phyloP scores from a whole-genome alignment of 2,113 vertebrate genomes.

The Channa argus region DNA sequence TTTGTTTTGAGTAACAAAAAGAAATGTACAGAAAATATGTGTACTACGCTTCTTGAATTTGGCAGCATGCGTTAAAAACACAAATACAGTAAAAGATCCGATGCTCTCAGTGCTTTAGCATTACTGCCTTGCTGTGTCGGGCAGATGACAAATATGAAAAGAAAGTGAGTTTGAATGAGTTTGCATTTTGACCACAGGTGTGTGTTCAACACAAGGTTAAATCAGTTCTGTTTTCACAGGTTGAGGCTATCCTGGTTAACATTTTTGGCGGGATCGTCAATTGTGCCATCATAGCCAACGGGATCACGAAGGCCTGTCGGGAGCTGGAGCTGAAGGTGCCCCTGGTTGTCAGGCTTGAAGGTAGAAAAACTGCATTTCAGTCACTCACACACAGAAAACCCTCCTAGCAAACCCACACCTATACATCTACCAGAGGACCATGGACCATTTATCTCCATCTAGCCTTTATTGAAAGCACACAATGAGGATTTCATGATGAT shows the following conservation, averaged over 20 bases:
- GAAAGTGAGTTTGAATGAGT: neutral
- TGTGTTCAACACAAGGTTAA: neutral
- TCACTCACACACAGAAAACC: neutral
- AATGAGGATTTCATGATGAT: constrained; percentile 36
- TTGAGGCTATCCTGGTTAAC: constrained; percentile 97
- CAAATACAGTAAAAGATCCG: neutral
- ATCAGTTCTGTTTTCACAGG: constrained; percentile 76
- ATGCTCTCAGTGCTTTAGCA: neutral
- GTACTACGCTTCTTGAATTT: neutral
- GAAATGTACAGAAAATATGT: neutral
- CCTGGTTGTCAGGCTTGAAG: constrained; percentile 96
- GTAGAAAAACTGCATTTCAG: constrained; percentile 73
- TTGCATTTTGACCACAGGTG: neutral
- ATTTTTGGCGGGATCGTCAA: constrained; percentile 99
- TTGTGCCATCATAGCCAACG: constrained; percentile 97
- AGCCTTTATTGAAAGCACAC: constrained; percentile 21
- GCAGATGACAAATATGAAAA: neutral
- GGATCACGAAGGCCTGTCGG: constrained; percentile 95
- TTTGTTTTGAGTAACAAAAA: neutral
- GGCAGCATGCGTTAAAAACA: neutral
- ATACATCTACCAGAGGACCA: neutral
- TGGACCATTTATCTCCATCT: constrained; percentile 15
- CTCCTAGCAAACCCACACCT: neutral
- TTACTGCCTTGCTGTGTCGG: too few species aligned
- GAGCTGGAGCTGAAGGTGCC: constrained; percentile 96